Evolutionary conservation across 92 coral and sea anemone species (phyloP).

Genomic region (Phymanthus crucifer): DNA sequence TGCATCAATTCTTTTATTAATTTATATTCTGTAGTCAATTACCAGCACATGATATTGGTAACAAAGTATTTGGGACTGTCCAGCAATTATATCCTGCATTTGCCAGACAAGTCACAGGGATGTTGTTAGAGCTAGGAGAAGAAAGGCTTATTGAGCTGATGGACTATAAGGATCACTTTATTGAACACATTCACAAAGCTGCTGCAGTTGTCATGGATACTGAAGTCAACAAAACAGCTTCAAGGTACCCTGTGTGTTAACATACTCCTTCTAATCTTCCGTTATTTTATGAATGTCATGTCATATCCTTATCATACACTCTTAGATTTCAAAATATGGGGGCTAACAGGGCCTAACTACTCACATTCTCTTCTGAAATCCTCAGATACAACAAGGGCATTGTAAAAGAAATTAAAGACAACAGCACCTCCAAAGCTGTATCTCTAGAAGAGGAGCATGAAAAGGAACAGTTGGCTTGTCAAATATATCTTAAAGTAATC

Average conservation of each 20-base stretch:
- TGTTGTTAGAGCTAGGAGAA: slow-evolving; percentile 64
- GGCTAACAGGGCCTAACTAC: not conserved
- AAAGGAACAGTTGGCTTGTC: slow-evolving; percentile 60
- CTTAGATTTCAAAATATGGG: no score
- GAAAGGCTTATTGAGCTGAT: slow-evolving; percentile 37
- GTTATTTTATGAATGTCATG: not conserved
- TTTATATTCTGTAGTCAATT: not conserved
- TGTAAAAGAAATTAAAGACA: not conserved
- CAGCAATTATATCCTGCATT: slow-evolving; percentile 52
- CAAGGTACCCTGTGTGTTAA: not conserved
- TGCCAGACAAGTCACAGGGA: slow-evolving; percentile 65
- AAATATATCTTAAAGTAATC: slow-evolving; percentile 53
- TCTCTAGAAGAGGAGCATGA: slow-evolving; percentile 17
- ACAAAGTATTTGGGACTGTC: slow-evolving; percentile 49
- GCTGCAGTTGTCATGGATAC: slow-evolving; percentile 34
- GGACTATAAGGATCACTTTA: slow-evolving; percentile 42
- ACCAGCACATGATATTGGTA: slow-evolving; percentile 34
- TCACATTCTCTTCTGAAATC: not conserved
- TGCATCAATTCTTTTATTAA: not conserved
- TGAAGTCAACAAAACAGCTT: not conserved
- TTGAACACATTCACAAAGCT: slow-evolving; percentile 43
- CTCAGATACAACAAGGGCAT: not conserved
- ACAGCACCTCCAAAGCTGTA: not conserved
- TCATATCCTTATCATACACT: no score
- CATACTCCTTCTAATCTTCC: not conserved